Evolutionary conservation across 2,888 invertebrate genomes (phyloP), one percentile per base, ranked within the genome.

Genomic region (Tillus elongatus): DNA sequence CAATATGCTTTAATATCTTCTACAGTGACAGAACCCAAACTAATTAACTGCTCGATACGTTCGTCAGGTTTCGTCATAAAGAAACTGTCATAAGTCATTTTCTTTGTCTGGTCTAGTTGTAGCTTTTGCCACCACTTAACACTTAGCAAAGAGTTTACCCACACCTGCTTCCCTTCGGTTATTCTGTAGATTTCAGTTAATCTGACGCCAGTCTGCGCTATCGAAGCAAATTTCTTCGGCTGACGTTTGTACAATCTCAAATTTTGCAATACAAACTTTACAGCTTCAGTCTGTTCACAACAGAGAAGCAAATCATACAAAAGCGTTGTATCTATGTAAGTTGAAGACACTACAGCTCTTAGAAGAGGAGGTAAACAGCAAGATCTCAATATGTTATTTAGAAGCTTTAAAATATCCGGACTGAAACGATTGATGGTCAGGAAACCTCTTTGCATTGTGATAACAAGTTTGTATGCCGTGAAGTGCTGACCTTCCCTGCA

Each of bases 1-100:
- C 71, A 71, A 44, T 67, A 73, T 27, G 67, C 61, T 35, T 57
- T 46, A 4, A 71, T 50, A n/a, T 60, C 44, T 4, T 54, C 39
- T n/a, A 65, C 29, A 38, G 47, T 40, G 12, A 50, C 34, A 1
- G 42, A 37, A 31, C 40, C 13, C 29, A 33, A 36, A 15, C 37
- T 39, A 15, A 61, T 50, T 9, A 61, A 41, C 3, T 43, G 15
- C 26, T 54, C 46, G 28, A 58, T 40, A n/a, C 53, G 44, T 13
- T 44, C 33, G 10, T 44, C 42, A 2, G 47, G 35, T 3, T 30
- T 40, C 1, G 33, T 34, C 33, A 45, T 48, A 36, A 58, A 60
- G 38, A 58, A 61, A 2, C 41, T 44, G 3, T 54, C 53, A 29
- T 58, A 54, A 2, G 41, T 37, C 6, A 55, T 46, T 26, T 39